Base-by-base conservation (phyloP, 2,888 invertebrate species). In the Penaeus monodon region DNA sequence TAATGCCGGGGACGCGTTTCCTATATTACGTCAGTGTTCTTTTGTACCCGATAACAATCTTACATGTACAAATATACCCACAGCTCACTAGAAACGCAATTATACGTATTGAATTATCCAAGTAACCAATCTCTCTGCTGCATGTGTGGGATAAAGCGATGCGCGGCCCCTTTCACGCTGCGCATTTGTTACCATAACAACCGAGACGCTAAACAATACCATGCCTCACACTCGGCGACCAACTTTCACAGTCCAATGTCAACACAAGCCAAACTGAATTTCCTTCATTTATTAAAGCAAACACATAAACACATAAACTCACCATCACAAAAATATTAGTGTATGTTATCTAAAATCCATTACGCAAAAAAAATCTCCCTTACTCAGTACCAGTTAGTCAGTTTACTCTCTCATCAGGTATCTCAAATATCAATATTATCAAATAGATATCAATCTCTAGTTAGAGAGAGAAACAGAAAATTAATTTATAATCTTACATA, bases 201-300 rank as follows among this genome's bases (percentile, higher is more conserved):
- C 85, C 38, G 65, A 44, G 81, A 81, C 85, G 85, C 80, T 85
- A 85, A 85, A 85, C 85, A 85, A 81, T 81, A 38, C 79, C 73
- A 76, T 76, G 83, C 83, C 76, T 49, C 57, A 24, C 24, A 27
- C 24, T 27, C n/a, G 27, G 44, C 57, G 57, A 57, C 65, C 24
- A 33, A 12, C 22, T 44, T 64, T 63, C 49, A 29, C 79, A 38
- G 33, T 10, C 64, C 64, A n/a, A 27, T 65, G 33, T 38, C 57
- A 38, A 44, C 49, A 44, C 49, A 44, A 49, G 64, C 7, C 79
- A 27, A n/a, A 22, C 49, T 64, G 33, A 49, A 63, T 14, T 38
- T 14, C 49, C 49, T 3, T 38, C 3, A 38, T 38, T 38, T 38
- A 49, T 49, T 49, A 49, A 49, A 49, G 14, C 49, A 14, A 49